Percentiles rank a stretch among this genome's conserved stretches.
Evolutionary conservation across 23 tunicate species (phyloP).

Genomic region (Trididemnum nubilum): DNA sequence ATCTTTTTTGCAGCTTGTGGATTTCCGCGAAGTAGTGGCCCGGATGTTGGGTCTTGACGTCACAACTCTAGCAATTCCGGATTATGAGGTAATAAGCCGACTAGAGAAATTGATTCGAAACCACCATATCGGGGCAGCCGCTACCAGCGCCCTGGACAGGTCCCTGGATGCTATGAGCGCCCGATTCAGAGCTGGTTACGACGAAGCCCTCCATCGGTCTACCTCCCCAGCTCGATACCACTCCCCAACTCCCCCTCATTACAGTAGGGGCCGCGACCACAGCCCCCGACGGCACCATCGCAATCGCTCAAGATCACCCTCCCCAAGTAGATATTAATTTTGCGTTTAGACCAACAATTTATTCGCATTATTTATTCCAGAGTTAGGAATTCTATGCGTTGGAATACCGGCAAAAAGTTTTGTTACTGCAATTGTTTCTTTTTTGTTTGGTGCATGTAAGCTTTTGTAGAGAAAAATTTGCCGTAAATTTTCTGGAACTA

Average conservation of each 20-base stretch:
- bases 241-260: conserved; percentile 26
- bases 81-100: conserved; percentile 81
- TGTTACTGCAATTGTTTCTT: too few relatives aligned
- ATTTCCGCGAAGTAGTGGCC: conserved; percentile 96
- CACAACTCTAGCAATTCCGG: conserved; percentile 85
- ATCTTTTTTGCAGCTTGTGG: conserved; percentile 87
- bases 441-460: too few relatives aligned
- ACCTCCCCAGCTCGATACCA: conserved; percentile 25
- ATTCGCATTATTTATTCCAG: neutral
- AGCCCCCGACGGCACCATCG: conserved; percentile 45
- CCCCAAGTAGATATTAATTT: conserved; percentile 50
- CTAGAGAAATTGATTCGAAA: conserved; percentile 83
- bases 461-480: too few relatives aligned
- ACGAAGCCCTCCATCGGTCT: conserved; percentile 4
- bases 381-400: too few relatives aligned
- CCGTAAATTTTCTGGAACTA: too few relatives aligned
- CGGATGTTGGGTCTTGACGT: conserved; percentile 94
- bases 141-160: conserved; percentile 58
- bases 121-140: conserved; percentile 85
- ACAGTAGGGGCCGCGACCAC: conserved; percentile 27
- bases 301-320: conserved; percentile 64
- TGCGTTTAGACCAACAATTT: neutral
- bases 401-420: too few relatives aligned
- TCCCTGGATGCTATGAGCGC: conserved; percentile 70
- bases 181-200: conserved; percentile 60